Conservation (phyloP, 2,113 vertebrate genomes). For the Brevimyrus niger region DNA sequence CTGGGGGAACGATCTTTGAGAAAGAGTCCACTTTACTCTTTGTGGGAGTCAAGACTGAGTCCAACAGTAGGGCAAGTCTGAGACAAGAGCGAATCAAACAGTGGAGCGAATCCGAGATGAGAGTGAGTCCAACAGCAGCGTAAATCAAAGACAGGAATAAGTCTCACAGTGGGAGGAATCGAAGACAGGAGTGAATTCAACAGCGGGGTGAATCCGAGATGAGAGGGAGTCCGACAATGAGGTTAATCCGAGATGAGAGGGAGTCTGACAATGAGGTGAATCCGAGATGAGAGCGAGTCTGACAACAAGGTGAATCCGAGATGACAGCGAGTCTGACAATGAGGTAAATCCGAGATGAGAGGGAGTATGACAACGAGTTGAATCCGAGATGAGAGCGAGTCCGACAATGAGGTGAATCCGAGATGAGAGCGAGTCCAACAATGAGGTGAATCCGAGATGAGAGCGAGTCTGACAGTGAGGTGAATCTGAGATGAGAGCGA, state of each 20-base stretch:
- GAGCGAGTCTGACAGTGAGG: not conserved
- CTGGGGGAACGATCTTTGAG: not conserved
- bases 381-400: not conserved
- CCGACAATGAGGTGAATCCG: not conserved
- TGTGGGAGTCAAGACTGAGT: not conserved
- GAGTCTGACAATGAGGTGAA: not conserved
- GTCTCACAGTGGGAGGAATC: not conserved
- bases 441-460: not conserved
- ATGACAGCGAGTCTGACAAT: not conserved
- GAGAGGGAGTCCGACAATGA: not conserved
- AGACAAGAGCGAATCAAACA: not conserved
- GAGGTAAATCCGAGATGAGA: not conserved
- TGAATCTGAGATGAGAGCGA: not conserved
- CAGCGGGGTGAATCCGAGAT: not conserved
- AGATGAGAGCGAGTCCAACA: not conserved
- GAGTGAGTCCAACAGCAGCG: not conserved
- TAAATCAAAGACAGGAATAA: not conserved
- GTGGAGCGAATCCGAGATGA: not conserved
- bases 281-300: not conserved
- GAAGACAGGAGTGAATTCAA: rapidly evolving
- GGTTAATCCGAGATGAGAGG: not conserved
- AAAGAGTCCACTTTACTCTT: not conserved
- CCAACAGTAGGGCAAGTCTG: not conserved
- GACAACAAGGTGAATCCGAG: not conserved
- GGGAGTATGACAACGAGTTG: not conserved